phyloP scores from a whole-genome alignment of 2,888 invertebrate species.

The Campopleginae sp. region DNA sequence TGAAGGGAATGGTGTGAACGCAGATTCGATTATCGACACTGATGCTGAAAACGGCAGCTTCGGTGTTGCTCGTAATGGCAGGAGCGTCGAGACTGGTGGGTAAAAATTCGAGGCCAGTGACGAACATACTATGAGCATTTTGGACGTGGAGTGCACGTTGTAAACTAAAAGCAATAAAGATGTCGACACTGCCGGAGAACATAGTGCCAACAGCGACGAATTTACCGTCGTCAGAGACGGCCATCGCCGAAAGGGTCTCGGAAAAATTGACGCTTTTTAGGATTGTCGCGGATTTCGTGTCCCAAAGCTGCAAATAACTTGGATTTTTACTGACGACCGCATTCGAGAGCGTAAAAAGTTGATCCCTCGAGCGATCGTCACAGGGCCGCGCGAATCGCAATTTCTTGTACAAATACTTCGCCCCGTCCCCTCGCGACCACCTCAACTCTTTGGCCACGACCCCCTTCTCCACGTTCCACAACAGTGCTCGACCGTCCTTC shows the following conservation, averaged over 20 bases:
- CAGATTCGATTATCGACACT: constrained; percentile 97
- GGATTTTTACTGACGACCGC: constrained; percentile 90
- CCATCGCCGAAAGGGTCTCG: constrained; percentile 93
- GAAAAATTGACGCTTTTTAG: constrained; percentile 87
- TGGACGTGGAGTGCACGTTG: constrained; percentile 94
- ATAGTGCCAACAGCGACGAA: constrained; percentile 97
- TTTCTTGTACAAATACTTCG: constrained; percentile 93
- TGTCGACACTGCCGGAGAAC: constrained; percentile 95
- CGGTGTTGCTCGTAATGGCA: constrained; percentile 90
- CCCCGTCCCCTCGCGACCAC: constrained; percentile 91
- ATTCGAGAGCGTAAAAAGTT: constrained; percentile 93
- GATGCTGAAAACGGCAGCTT: constrained; percentile 96
- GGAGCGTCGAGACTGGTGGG: constrained; percentile 90
- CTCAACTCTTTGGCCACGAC: constrained; percentile 89
- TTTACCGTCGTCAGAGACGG: constrained; percentile 95
- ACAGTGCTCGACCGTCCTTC: constrained; percentile 92
- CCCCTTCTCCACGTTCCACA: constrained; percentile 91
- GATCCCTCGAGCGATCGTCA: constrained; percentile 87
- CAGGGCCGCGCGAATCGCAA: constrained; percentile 88
- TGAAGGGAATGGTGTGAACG: constrained; percentile 93
- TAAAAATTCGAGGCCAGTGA: constrained; percentile 97
- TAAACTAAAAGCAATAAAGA: constrained; percentile 96
- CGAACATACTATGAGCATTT: constrained; percentile 97
- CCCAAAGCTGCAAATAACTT: constrained; percentile 93
- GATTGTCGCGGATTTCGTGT: constrained; percentile 87